A percentile compares a stretch with the other conserved stretches of the same genome.
phyloP scores from a whole-genome alignment of 2,888 invertebrate genomes.

The Drosophila meridiana region DNA sequence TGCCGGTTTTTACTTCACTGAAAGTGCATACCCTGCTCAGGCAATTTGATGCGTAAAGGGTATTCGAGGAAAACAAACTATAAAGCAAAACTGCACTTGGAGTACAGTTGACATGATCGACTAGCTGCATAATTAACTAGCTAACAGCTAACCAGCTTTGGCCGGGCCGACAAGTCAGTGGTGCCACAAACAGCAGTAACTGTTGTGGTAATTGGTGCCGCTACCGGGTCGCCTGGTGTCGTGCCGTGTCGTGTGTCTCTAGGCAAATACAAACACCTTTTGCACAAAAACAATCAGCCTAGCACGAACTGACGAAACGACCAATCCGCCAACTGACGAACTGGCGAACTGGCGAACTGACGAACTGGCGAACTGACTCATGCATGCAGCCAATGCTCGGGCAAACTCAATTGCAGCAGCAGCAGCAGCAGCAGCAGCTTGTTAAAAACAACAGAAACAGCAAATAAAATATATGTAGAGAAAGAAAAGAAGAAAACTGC shows the following conservation, averaged over 20 bases:
- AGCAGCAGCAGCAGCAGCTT: slow-evolving; percentile 30
- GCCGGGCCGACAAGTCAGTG: slow-evolving; percentile 22
- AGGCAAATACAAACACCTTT: slow-evolving; percentile 55
- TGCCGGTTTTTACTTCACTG: not conserved
- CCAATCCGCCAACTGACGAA: slow-evolving; percentile 17
- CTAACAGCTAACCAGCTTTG: slow-evolving; percentile 29
- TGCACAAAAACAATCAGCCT: slow-evolving; percentile 63
- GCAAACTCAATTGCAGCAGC: slow-evolving; percentile 30
- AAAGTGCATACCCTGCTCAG: not conserved
- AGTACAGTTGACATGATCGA: slow-evolving; percentile 83
- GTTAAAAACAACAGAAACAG: slow-evolving; percentile 26
- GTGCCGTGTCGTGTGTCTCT: slow-evolving; percentile 47
- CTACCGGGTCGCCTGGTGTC: slow-evolving; percentile 35
- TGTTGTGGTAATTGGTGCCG: slow-evolving; percentile 53
- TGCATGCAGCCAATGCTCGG: slow-evolving; percentile 44
- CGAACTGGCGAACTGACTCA: slow-evolving; percentile 51
- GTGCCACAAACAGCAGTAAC: slow-evolving; percentile 39
- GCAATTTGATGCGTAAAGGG: not conserved
- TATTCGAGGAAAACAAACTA: slow-evolving; percentile 21
- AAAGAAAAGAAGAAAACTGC: slow-evolving; percentile 15
- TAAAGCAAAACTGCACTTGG: slow-evolving; percentile 39
- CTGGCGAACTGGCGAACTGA: slow-evolving; percentile 47
- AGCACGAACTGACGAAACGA: slow-evolving; percentile 44
- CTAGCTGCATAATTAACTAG: slow-evolving; percentile 63
- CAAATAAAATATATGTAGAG: slow-evolving; percentile 4